These are phyloP conservation scores for Eidolon dupreanum DNA, from an alignment of 2,797 vertebrate species.

Conservation along the genomic window DNA sequence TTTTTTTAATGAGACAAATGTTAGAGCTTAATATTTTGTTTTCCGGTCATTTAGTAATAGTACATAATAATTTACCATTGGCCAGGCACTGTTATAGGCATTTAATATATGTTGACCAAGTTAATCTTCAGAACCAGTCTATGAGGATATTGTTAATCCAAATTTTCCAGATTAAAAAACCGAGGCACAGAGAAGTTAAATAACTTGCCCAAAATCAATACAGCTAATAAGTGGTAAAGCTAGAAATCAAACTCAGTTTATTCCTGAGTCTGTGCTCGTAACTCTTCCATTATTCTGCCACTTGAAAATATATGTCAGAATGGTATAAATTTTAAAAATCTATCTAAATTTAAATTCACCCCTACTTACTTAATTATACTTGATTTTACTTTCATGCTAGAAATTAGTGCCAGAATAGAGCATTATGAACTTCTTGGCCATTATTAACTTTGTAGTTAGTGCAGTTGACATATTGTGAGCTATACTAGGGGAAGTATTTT, in stretches of 20 bases:
- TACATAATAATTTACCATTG: not conserved
- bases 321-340: not conserved
- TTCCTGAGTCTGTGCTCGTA: not conserved
- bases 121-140: not conserved
- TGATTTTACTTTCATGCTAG: not conserved
- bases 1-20: not conserved
- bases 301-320: not conserved
- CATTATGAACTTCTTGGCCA: not conserved
- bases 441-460: not conserved
- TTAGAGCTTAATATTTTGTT: conserved; percentile 22
- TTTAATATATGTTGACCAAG: not conserved
- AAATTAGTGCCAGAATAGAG: not conserved
- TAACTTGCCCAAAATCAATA: not conserved
- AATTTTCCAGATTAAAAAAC: not conserved
- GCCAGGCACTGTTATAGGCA: not conserved
- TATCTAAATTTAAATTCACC: not conserved
- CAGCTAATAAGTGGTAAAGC: not conserved
- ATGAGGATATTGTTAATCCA: not conserved
- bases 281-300: not conserved
- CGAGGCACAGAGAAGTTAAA: not conserved
- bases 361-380: not conserved
- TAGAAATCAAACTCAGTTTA: not conserved
- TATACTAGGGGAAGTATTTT: not conserved
- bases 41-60: not conserved
- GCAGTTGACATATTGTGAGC: not conserved